Evolutionary conservation across 2,797 vertebrate species (phyloP).

Genomic region (Melanogrammus aeglefinus): DNA sequence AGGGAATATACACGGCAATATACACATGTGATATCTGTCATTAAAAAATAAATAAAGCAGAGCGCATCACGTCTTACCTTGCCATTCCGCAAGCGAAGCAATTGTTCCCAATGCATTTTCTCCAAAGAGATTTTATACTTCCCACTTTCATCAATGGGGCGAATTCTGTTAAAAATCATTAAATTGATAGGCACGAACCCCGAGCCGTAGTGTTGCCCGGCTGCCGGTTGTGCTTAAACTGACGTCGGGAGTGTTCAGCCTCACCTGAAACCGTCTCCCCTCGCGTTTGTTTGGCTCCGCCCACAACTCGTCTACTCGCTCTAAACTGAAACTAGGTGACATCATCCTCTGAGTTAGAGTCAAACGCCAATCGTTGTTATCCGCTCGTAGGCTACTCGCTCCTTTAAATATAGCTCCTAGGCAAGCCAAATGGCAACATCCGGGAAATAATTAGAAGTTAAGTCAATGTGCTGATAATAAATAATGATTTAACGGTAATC

Average conservation of each 20-base stretch:
- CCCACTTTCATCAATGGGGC: slow-evolving; percentile 36
- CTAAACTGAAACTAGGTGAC: not conserved
- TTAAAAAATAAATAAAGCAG: not conserved
- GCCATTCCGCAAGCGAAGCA: slow-evolving; percentile 66
- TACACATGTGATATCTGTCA: not conserved
- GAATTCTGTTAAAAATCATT: not conserved
- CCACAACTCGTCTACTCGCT: not conserved
- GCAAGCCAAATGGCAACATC: too few relatives aligned
- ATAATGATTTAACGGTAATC: too few relatives aligned
- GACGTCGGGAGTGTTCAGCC: not conserved
- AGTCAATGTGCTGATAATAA: too few relatives aligned
- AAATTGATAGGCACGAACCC: not conserved
- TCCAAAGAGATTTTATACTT: not conserved
- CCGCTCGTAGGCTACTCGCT: too few relatives aligned
- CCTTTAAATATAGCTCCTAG: too few relatives aligned
- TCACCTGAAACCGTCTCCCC: not conserved
- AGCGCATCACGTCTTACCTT: slow-evolving; percentile 63
- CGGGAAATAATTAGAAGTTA: too few relatives aligned
- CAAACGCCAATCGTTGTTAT: too few relatives aligned
- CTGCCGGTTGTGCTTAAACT: not conserved
- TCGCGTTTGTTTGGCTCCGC: not conserved
- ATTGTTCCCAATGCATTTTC: slow-evolving; percentile 77
- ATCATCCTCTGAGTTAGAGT: not conserved
- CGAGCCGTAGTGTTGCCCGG: too few relatives aligned
- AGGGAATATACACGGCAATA: not conserved